Evolutionary conservation across 2,797 vertebrate genomes (phyloP), one percentile per base, ranked within the genome.

Genomic region (Chlorospingus flavigularis): DNA sequence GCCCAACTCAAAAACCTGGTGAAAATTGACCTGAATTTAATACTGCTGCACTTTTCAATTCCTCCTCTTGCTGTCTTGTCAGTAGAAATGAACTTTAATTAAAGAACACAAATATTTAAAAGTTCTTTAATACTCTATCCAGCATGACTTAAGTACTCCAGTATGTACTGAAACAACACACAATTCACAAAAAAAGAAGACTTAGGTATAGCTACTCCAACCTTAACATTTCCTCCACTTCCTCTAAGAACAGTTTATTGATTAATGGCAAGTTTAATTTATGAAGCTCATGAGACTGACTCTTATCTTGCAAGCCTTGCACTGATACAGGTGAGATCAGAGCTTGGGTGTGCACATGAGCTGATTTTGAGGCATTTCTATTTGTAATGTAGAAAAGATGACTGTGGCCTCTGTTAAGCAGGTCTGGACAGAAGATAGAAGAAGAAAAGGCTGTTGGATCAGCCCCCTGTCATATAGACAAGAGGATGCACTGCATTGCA

Each of bases 1-100:
- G 40, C 16, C 14, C 35, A 91, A 83, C 21, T 24, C 33, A 83
- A 42, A 86, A 54, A 91, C n/a, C 43, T 60, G 50, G 28, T 80
- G 62, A 95, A 97, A 94, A 94, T 15, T 91, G 65, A 71, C 80
- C 61, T 85, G n/a, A 35, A 60, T 91, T 96, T 93, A 85, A 78
- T 88, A 93, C 31, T 55, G 31, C 33, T 72, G 30, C 55, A 75
- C 72, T 94, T 92, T 91, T 83, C 15, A 42, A 92, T 91, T 96
- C 75, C 50, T 83, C 15, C 33, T 66, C 58, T 55, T 72, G 37
- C 40, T 75, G 33, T 26, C 35, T 80, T 89, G 39, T 79, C 71
- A 74, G 48, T 65, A 91, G 53, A 48, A 80, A 92, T 68, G 54
- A 90, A 80, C 40, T 82, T 85, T 89, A 77, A 91, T 73, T 91